phyloP scores from a whole-genome alignment of 2,113 vertebrate species.

The Cyprinus carpio region DNA sequence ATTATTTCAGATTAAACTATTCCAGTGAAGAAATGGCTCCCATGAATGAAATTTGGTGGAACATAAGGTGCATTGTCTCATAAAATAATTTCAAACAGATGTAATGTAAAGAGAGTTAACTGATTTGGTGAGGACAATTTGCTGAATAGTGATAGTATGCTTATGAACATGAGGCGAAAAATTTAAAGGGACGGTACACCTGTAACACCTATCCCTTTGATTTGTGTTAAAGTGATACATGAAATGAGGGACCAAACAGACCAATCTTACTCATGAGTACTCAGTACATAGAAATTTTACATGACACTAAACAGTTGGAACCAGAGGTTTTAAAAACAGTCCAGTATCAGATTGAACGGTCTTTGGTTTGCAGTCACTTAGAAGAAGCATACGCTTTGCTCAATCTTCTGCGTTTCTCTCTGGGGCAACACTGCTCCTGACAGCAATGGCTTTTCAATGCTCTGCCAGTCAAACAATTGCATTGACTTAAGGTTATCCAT shows the following conservation, averaged over 20 bases:
- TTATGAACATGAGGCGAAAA: neutral
- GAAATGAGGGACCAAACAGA: too few species aligned
- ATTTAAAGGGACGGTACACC: neutral
- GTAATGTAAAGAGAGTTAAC: slow-evolving; percentile 38
- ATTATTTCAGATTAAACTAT: slow-evolving; percentile 42
- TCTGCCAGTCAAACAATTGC: slow-evolving; percentile 15
- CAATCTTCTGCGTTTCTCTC: too few species aligned
- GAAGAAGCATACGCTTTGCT: too few species aligned
- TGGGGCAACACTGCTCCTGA: slow-evolving; percentile 23
- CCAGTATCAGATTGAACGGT: too few species aligned
- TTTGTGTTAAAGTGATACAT: too few species aligned
- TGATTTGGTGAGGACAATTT: slow-evolving; percentile 41
- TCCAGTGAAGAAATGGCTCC: slow-evolving; percentile 43
- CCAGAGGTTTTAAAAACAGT: too few species aligned
- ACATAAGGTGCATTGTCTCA: slow-evolving; percentile 35
- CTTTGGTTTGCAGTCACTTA: too few species aligned
- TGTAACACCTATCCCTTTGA: too few species aligned
- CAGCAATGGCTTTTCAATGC: slow-evolving; percentile 22
- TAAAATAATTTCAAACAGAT: slow-evolving; percentile 38
- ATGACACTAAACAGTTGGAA: too few species aligned
- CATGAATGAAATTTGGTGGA: slow-evolving; percentile 38
- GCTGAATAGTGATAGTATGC: slow-evolving; percentile 9
- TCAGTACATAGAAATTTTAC: too few species aligned
- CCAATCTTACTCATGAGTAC: too few species aligned
- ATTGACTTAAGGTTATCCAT: slow-evolving; percentile 17